Base-by-base conservation (phyloP, 2,797 vertebrate species). In the Nyctibius grandis region DNA sequence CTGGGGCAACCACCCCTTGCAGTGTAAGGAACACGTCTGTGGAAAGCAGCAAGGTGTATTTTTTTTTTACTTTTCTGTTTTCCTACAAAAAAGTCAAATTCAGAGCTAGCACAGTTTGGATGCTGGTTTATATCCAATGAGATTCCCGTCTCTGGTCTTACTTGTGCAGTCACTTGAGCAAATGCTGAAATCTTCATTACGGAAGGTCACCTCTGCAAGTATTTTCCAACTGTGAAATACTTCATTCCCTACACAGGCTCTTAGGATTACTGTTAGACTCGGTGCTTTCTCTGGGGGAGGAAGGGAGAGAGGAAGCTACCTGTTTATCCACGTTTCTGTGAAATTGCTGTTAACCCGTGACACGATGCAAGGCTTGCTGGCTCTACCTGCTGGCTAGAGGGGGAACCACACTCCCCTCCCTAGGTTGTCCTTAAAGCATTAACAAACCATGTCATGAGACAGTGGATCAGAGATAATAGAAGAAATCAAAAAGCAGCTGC, bases 351-450 rank as follows among this genome's bases (percentile, higher is more conserved):
- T 73, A 94, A 89, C 91, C 85, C 80, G 93, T 56, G 87, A 28
- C 79, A 96, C 2, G 6, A 81, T 91, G 92, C 91, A 91, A 97
- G 93, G 92, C 89, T 93, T 96, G 88, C 80, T 97, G 94, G 95
- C 96, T 97, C 97, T 96, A 92, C 95, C 96, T 96, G 93, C 93
- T 96, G 95, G 93, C 61, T 95, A 28, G 79, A 94, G 61, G 59
- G 50, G 56, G 91, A 96, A 97, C 18, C 82, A 86, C 95, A 96
- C 54, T 89, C 61, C 40, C 26, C 68, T 79, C 2, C 0, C 40
- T 12, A 21, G 79, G 64, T n/a, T 25, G 50, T 59, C 78, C 72
- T 89, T 75, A 89, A 89, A 92, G 81, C 65, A 88, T 76, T 93
- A 86, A 84, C n/a, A 64, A 94, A 76, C 75, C 51, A 12, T 88